A percentile compares a stretch with the other conserved stretches of the same genome.
These are phyloP conservation scores for Drosophila sordidapex DNA, from an alignment of 2,888 invertebrate species.

Conservation along the genomic window DNA sequence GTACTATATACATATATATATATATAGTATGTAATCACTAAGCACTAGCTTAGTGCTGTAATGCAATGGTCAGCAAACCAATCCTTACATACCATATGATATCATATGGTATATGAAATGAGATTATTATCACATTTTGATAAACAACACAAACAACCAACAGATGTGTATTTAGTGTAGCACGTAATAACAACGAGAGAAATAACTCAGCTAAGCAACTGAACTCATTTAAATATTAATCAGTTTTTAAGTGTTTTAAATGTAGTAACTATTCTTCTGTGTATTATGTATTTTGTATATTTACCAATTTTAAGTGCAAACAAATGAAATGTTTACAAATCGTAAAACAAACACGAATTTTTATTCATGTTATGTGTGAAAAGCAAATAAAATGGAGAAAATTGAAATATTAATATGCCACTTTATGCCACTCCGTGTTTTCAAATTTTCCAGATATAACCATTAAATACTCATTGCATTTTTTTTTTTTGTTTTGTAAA, in stretches of 20 bases:
- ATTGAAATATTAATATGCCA: not conserved
- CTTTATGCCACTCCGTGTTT: not conserved
- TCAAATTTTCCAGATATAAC: not conserved
- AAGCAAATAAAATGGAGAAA: not conserved
- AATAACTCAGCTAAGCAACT: slow-evolving; percentile 33
- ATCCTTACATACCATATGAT: not conserved
- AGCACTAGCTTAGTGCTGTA: not conserved
- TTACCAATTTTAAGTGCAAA: slow-evolving; percentile 47
- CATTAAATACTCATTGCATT: not conserved
- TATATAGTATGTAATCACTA: not conserved
- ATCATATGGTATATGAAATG: slow-evolving; percentile 53
- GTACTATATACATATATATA: not conserved
- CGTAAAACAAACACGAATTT: not conserved
- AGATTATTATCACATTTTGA: slow-evolving; percentile 80
- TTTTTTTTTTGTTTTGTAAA: slow-evolving; percentile 43
- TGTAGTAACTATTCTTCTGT: slow-evolving; percentile 45
- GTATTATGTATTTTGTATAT: slow-evolving; percentile 60
- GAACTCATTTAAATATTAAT: slow-evolving; percentile 33
- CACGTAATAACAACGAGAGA: slow-evolving; percentile 21
- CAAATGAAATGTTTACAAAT: slow-evolving; percentile 49
- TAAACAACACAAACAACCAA: not conserved
- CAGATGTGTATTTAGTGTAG: not conserved
- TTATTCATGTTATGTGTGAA: not conserved
- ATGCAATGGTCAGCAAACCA: slow-evolving; percentile 5
- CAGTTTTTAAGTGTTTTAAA: slow-evolving; percentile 44